Evolutionary conservation across 2,113 vertebrate species (phyloP).

Genomic region (Morone chrysops): DNA sequence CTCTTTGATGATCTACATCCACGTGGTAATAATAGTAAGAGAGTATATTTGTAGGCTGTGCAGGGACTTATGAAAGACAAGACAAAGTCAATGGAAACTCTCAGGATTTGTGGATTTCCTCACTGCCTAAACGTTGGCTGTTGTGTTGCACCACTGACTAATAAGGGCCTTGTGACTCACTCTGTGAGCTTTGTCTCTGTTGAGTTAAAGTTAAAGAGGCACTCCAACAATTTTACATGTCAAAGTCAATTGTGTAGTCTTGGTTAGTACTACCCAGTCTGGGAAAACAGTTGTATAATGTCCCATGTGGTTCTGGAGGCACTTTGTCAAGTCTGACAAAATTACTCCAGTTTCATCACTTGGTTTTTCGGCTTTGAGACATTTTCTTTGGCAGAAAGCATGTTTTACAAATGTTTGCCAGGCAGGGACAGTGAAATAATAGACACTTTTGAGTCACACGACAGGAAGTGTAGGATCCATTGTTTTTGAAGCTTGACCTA

Average conservation of each 20-base stretch:
- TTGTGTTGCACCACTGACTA: constrained; percentile 5
- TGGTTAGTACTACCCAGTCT: background rate
- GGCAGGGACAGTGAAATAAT: background rate
- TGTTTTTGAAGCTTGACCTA: background rate
- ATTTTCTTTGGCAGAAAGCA: background rate
- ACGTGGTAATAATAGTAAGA: constrained; percentile 22
- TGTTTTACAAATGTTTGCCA: background rate
- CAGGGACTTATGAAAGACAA: constrained; percentile 53
- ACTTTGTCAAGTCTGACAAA: constrained; percentile 10
- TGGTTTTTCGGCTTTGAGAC: background rate
- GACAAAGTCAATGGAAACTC: constrained; percentile 61
- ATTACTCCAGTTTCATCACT: constrained; percentile 2
- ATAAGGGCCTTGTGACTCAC: constrained; percentile 18
- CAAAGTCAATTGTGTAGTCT: constrained; percentile 33
- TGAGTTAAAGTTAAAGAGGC: constrained; percentile 34
- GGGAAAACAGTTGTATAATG: constrained; percentile 21
- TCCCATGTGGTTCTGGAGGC: constrained; percentile 9
- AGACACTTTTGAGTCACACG: background rate
- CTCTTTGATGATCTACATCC: constrained; percentile 46
- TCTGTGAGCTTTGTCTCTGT: constrained; percentile 21
- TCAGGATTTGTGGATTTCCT: constrained; percentile 30
- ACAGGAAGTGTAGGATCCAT: background rate
- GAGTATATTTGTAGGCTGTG: background rate
- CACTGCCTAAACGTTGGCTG: constrained; percentile 11
- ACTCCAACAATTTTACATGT: constrained; percentile 18